Evolutionary conservation across 2,113 vertebrate species (phyloP).

Genomic region (Otus sunia): DNA sequence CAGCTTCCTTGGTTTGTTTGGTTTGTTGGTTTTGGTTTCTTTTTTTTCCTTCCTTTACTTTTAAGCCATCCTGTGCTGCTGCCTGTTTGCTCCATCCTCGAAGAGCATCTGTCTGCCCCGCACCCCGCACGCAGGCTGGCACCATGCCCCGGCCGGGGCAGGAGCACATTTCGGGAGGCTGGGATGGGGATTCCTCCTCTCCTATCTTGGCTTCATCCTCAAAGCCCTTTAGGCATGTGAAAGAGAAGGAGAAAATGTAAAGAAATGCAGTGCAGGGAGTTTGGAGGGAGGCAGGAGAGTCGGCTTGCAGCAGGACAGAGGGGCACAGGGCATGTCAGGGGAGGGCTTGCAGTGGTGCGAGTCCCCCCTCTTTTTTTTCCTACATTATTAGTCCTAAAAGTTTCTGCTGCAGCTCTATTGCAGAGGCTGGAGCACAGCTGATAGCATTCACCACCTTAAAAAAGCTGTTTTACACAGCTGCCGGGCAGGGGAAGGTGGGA

Average conservation of each 20-base stretch:
- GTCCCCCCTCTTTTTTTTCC: not conserved
- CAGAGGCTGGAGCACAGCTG: accelerated
- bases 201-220: not conserved
- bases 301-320: not conserved
- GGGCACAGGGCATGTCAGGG: not conserved
- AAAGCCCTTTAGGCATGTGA: accelerated
- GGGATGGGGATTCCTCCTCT: not conserved
- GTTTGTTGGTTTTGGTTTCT: not conserved
- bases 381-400: accelerated
- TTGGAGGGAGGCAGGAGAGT: not conserved
- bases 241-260: not conserved
- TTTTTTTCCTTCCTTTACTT: not conserved
- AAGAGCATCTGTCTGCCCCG: not conserved
- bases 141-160: accelerated
- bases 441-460: not conserved
- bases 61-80: constrained; percentile 47
- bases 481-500: not conserved
- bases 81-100: constrained; percentile 25
- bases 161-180: not conserved
- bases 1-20: not conserved
- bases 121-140: not conserved
- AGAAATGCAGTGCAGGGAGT: not conserved
- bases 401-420: not conserved
- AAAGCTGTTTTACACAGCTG: not conserved
- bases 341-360: accelerated